Conservation (phyloP, 2,888 invertebrate genomes). For the Mythimna lalbum region DNA sequence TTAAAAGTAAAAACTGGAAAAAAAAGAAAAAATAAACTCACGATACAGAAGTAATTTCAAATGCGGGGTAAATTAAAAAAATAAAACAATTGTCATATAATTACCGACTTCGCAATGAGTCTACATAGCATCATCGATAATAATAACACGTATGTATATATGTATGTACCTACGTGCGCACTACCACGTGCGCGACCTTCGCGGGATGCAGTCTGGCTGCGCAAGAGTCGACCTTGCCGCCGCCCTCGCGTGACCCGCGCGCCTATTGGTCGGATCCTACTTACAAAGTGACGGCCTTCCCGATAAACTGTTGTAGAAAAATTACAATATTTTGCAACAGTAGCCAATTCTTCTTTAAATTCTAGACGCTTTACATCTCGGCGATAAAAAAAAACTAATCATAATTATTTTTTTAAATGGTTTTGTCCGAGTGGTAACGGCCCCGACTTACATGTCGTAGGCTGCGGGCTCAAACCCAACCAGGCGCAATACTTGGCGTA, state of each 20-base stretch:
- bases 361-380: background rate
- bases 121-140: constrained; percentile 48
- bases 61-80: background rate
- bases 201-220: constrained; percentile 62
- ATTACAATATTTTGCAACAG: constrained; percentile 11
- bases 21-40: no score
- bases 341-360: background rate
- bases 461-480: no score
- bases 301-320: constrained; percentile 22
- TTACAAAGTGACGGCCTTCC: constrained; percentile 45
- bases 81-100: background rate
- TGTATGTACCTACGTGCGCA: constrained; percentile 50
- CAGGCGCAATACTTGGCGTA: no score
- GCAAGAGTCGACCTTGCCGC: constrained; percentile 60
- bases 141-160: constrained; percentile 41
- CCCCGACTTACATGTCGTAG: no score
- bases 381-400: no score
- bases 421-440: no score
- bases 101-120: constrained; percentile 14
- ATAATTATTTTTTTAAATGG: no score
- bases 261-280: constrained; percentile 44
- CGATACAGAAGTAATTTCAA: no score
- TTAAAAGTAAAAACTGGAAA: no score
- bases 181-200: constrained; percentile 65
- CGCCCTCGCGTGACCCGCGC: constrained; percentile 61